Evolutionary conservation across 2,113 vertebrate species (phyloP).

Genomic region (Myrmophylax atrothorax): DNA sequence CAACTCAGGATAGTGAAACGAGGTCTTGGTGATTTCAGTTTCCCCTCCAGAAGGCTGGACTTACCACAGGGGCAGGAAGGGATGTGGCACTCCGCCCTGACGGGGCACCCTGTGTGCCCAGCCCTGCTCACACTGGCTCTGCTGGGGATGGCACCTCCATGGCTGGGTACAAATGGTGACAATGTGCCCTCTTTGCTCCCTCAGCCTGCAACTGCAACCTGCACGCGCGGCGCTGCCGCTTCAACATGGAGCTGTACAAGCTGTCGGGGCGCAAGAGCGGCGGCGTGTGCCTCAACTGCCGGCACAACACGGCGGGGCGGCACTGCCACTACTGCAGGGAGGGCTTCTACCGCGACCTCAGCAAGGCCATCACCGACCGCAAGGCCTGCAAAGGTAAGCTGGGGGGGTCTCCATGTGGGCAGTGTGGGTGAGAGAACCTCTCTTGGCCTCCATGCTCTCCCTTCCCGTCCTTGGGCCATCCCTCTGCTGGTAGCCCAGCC

Average conservation of each 20-base stretch:
- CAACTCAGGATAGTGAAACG: rapidly evolving
- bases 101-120: rapidly evolving
- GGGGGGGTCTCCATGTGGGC: rapidly evolving
- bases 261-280: constrained; percentile 92
- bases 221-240: constrained; percentile 91
- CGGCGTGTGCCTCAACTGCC: constrained; percentile 93
- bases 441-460: neutral
- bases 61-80: neutral
- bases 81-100: rapidly evolving
- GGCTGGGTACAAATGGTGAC: rapidly evolving
- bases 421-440: rapidly evolving
- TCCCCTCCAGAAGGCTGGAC: neutral
- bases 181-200: neutral
- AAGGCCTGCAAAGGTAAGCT: constrained; percentile 99
- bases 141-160: rapidly evolving
- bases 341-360: constrained; percentile 94
- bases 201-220: constrained; percentile 95
- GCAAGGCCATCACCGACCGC: constrained; percentile 92
- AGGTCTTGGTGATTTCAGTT: neutral
- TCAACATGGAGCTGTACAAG: constrained; percentile 98
- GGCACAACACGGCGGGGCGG: constrained; percentile 92
- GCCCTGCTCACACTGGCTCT: rapidly evolving
- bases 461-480: neutral
- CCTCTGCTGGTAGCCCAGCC: neutral
- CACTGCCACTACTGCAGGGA: constrained; percentile 98